A percentile compares a stretch with the other conserved stretches of the same genome.
Evolutionary conservation across 1,140 invertebrate species (phyloP).

Genomic region (Musca vetustissima): DNA sequence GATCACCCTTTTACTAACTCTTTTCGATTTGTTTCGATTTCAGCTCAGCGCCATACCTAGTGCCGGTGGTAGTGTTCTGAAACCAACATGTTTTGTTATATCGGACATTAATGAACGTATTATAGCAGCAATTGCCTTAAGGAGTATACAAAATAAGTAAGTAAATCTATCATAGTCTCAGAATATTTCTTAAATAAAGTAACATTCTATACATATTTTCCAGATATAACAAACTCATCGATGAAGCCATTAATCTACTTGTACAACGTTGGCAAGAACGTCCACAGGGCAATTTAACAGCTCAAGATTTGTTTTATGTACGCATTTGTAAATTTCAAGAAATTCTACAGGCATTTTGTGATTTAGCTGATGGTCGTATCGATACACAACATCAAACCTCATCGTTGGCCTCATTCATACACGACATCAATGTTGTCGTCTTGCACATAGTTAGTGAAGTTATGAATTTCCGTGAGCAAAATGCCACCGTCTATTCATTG

Average conservation of each 20-base stretch:
- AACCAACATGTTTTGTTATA: conserved; percentile 68
- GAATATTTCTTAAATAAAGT: too few relatives aligned
- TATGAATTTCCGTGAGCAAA: conserved; percentile 62
- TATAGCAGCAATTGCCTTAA: conserved; percentile 66
- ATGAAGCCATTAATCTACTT: conserved; percentile 62
- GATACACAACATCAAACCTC: conserved; percentile 60
- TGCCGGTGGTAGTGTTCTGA: conserved; percentile 58
- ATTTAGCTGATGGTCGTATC: conserved; percentile 59
- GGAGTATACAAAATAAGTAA: conserved; percentile 38
- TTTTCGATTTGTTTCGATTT: too few relatives aligned
- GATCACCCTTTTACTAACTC: too few relatives aligned
- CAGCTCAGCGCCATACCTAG: conserved; percentile 59
- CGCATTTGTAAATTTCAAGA: conserved; percentile 64
- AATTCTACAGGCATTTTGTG: conserved; percentile 60
- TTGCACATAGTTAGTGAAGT: conserved; percentile 62
- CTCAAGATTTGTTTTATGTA: conserved; percentile 73
- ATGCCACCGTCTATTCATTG: conserved; percentile 57
- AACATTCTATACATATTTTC: neutral
- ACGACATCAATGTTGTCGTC: conserved; percentile 62
- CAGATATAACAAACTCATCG: conserved; percentile 39
- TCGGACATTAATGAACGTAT: conserved; percentile 78
- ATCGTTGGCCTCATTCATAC: conserved; percentile 60
- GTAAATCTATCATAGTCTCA: neutral
- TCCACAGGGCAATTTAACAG: conserved; percentile 62
- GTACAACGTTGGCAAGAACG: conserved; percentile 57